These are phyloP conservation scores for Palloptera scutellata DNA, from an alignment of 2,888 invertebrate genomes.

Conservation along the genomic window DNA sequence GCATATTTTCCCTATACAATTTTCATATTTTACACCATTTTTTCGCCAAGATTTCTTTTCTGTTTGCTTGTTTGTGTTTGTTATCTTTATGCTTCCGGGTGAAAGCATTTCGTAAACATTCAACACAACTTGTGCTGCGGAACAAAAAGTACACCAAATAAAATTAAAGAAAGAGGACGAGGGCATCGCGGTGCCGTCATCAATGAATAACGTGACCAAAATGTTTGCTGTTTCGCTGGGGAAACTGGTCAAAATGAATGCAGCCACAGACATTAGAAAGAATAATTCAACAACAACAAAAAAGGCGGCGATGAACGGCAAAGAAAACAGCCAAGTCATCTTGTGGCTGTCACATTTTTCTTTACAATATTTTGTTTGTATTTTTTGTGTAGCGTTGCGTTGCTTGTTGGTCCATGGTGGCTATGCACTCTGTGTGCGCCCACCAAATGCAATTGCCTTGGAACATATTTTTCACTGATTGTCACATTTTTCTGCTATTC, in stretches of 20 bases:
- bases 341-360: conserved; percentile 27
- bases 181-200: neutral
- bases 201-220: conserved; percentile 52
- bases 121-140: neutral
- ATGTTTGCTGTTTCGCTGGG: conserved; percentile 49
- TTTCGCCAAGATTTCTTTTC: neutral
- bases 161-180: neutral
- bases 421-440: neutral
- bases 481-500: conserved; percentile 31
- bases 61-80: conserved; percentile 20
- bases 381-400: neutral
- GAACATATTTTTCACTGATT: conserved; percentile 33
- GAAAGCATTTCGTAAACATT: conserved; percentile 25
- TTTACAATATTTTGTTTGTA: neutral
- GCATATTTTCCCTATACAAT: conserved; percentile 13
- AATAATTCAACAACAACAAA: conserved; percentile 20
- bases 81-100: conserved; percentile 31
- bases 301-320: neutral
- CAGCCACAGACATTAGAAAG: conserved; percentile 9
- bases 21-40: conserved; percentile 5
- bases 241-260: conserved; percentile 34
- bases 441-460: conserved; percentile 32
- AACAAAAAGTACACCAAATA: neutral
- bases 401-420: neutral
- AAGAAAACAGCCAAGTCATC: conserved; percentile 50